Evolutionary conservation across 2,113 vertebrate genomes (phyloP).

Genomic region (Mobula hypostoma): DNA sequence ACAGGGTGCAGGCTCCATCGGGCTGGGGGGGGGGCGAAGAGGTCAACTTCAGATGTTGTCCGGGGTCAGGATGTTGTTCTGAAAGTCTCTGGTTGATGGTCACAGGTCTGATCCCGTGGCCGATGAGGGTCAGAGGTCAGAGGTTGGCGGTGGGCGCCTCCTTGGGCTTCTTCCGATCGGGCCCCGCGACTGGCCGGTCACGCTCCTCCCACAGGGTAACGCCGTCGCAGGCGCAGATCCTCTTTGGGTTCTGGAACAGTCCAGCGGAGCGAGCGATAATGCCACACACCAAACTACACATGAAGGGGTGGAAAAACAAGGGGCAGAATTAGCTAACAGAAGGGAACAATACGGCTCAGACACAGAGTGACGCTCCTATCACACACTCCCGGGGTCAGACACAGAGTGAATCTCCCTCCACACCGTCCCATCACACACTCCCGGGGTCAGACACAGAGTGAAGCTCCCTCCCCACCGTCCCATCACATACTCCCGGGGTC

Average conservation of each 20-base stretch:
- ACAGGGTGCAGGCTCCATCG: no score
- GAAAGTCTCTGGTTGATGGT: not conserved
- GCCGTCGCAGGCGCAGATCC: conserved; percentile 78
- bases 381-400: not conserved
- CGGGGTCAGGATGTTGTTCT: not conserved
- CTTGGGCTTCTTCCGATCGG: conserved; percentile 52
- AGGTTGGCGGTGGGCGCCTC: conserved; percentile 52
- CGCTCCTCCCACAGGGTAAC: conserved; percentile 85
- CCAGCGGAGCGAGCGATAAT: conserved; percentile 80
- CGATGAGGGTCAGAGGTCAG: conserved; percentile 39
- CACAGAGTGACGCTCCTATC: not conserved
- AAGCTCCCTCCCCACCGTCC: no score
- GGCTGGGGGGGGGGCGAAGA: not conserved
- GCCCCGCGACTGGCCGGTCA: conserved; percentile 60
- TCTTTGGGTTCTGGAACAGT: conserved; percentile 83
- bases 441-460: no score
- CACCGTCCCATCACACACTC: no score
- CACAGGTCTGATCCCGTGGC: not conserved
- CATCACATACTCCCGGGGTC: no score
- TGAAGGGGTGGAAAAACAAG: not conserved
- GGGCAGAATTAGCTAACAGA: not conserved
- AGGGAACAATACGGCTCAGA: not conserved
- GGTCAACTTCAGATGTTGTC: not conserved
- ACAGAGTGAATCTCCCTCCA: not conserved
- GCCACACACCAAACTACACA: conserved; percentile 72